Percentiles rank a stretch among this genome's conserved stretches.
These are phyloP conservation scores for Taeniopygia guttata DNA, from an alignment of 2,797 vertebrate genomes.

Conservation along the genomic window DNA sequence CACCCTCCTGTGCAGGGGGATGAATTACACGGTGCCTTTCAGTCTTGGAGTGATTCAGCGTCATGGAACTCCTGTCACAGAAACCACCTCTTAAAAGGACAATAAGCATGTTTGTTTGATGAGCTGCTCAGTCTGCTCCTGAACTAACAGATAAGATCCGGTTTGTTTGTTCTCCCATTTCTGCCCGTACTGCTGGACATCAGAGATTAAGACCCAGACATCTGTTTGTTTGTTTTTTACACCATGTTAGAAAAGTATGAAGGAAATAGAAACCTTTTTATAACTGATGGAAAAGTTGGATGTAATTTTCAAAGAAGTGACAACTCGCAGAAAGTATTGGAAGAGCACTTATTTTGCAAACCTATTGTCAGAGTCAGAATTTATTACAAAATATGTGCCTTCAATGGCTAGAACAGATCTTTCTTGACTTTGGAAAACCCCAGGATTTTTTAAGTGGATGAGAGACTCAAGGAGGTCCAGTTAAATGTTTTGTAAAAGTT, in stretches of 20 bases:
- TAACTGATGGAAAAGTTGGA: not conserved
- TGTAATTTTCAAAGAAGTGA: not conserved
- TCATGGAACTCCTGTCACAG: not conserved
- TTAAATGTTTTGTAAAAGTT: slow-evolving; percentile 1
- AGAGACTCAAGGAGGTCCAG: not conserved
- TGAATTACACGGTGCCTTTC: not conserved
- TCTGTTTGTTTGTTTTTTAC: slow-evolving; percentile 31
- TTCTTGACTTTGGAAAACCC: slow-evolving; percentile 3
- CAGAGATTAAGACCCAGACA: slow-evolving; percentile 6
- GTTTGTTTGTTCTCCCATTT: slow-evolving; percentile 3
- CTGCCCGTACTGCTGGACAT: not conserved
- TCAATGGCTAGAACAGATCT: not conserved
- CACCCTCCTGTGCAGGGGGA: not conserved
- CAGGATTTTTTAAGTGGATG: not conserved
- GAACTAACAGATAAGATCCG: slow-evolving; percentile 34
- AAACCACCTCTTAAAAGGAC: not conserved
- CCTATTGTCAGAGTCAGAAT: not conserved
- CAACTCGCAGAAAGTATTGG: not conserved
- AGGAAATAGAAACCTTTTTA: not conserved
- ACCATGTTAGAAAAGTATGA: not conserved
- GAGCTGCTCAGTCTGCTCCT: not conserved
- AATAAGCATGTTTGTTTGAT: slow-evolving; percentile 24
- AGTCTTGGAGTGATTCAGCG: not conserved
- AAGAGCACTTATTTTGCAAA: slow-evolving; percentile 13
- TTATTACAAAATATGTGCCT: not conserved